These are phyloP conservation scores for Sparidentex hasta DNA, from an alignment of 2,797 vertebrate genomes.

Conservation along the genomic window DNA sequence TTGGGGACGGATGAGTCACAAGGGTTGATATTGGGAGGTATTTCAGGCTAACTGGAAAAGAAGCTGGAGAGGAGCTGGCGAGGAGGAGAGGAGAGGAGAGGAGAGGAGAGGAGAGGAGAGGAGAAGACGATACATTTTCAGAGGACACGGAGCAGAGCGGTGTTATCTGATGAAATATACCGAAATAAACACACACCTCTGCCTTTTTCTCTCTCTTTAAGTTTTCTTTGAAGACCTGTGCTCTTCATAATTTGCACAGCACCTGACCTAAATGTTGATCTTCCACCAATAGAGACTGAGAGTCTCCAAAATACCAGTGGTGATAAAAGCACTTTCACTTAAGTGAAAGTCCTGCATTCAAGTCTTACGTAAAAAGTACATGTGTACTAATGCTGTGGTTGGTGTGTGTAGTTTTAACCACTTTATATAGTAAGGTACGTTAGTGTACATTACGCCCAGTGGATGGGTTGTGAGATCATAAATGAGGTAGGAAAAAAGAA, in stretches of 20 bases:
- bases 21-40: conserved; percentile 65
- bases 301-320: conserved; percentile 22
- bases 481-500: neutral
- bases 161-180: conserved; percentile 69
- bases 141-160: conserved; percentile 49
- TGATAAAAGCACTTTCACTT: neutral
- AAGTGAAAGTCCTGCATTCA: neutral
- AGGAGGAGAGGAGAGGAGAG: conserved; percentile 19
- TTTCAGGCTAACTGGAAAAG: conserved; percentile 57
- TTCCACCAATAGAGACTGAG: conserved; percentile 17
- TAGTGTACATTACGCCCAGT: neutral
- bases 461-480: neutral
- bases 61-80: neutral
- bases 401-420: neutral
- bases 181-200: conserved; percentile 64
- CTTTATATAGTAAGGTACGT: neutral
- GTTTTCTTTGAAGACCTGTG: conserved; percentile 58
- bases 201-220: conserved; percentile 30
- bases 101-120: no score
- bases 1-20: conserved; percentile 79
- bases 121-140: conserved; percentile 45
- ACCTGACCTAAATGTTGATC: conserved; percentile 55
- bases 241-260: conserved; percentile 44
- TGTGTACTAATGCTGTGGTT: neutral
- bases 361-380: neutral